These are phyloP conservation scores for Tauraco erythrolophus DNA, from an alignment of 2,113 vertebrate species.

Conservation along the genomic window DNA sequence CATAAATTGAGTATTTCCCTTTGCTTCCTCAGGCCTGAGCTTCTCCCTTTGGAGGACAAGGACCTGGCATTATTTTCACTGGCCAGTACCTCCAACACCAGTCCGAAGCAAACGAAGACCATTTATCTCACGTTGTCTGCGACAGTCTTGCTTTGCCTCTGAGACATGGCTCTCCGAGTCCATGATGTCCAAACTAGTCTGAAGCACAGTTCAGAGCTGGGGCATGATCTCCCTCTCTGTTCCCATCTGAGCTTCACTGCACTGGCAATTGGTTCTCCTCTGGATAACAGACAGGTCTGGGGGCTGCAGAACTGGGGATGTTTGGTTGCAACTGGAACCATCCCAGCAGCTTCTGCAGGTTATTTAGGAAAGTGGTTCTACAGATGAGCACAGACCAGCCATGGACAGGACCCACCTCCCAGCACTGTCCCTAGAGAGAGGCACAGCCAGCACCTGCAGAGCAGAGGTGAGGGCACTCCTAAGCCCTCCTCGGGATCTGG, in stretches of 20 bases:
- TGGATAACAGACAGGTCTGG: neutral
- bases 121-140: neutral
- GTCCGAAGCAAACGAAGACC: accelerated
- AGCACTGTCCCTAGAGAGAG: neutral
- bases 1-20: neutral
- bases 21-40: neutral
- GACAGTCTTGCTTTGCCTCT: neutral
- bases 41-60: neutral
- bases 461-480: neutral
- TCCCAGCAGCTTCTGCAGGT: neutral
- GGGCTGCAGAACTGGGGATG: neutral
- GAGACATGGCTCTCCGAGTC: accelerated
- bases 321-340: neutral
- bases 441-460: neutral
- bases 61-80: neutral
- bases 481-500: neutral
- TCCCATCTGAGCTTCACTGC: neutral
- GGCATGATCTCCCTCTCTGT: neutral
- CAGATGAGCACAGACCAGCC: neutral
- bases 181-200: accelerated
- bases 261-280: neutral
- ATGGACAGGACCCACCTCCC: neutral
- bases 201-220: neutral
- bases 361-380: neutral
- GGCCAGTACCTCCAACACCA: neutral